Percentiles rank a stretch among this genome's conserved stretches.
Conservation (phyloP, 2,113 vertebrate species). For the Sapayoa aenigma region DNA sequence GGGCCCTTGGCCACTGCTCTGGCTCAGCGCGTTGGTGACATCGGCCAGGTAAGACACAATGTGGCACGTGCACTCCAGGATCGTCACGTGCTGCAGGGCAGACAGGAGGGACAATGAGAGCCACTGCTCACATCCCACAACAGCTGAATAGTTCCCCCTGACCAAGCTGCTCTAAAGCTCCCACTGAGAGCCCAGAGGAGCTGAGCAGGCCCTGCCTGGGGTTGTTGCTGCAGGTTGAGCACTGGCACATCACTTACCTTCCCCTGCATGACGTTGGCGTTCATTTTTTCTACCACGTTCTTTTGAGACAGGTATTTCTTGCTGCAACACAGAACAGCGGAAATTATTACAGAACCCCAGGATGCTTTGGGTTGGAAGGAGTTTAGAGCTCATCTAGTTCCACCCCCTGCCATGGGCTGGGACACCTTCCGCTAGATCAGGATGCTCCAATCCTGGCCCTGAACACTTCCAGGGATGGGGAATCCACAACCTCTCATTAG, state of each 20-base stretch:
- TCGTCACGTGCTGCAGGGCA: slow-evolving; percentile 82
- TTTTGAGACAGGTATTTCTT: slow-evolving; percentile 98
- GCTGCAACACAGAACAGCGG: slow-evolving; percentile 70
- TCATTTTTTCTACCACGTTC: slow-evolving; percentile 98
- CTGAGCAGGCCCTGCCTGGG: too few species aligned
- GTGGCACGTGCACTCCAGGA: slow-evolving; percentile 95
- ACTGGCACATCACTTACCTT: slow-evolving; percentile 78
- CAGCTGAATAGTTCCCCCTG: accelerated
- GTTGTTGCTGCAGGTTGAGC: neutral
- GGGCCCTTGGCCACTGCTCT: slow-evolving; percentile 88
- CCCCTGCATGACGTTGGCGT: slow-evolving; percentile 91
- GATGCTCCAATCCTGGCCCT: neutral
- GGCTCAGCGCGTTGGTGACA: slow-evolving; percentile 92
- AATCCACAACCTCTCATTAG: neutral
- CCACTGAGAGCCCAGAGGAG: neutral
- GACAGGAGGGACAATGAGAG: neutral
- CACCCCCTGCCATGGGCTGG: neutral
- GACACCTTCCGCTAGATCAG: neutral
- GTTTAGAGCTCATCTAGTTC: neutral
- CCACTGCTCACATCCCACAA: neutral
- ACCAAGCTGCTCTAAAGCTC: neutral
- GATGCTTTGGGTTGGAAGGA: neutral
- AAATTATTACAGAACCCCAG: neutral
- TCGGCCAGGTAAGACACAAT: slow-evolving; percentile 97
- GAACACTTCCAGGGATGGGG: neutral